Evolutionary conservation across 2,888 invertebrate genomes (phyloP), one percentile per base, ranked within the genome.

Genomic region (Sesia apiformis): DNA sequence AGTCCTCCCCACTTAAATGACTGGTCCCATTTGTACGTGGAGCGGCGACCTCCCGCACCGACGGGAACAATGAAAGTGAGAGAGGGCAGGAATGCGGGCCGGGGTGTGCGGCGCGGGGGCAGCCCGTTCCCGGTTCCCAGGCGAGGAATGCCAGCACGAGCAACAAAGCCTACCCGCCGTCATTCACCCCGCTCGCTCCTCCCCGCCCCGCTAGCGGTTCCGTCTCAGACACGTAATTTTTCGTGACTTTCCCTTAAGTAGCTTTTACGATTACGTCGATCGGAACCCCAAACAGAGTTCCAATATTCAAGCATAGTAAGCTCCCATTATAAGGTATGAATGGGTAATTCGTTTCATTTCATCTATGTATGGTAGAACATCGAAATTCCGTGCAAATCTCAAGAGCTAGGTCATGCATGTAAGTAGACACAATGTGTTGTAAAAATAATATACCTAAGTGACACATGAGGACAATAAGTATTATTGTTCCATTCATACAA

Each of bases 51-150:
- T 86, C 85, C 88, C 87, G 86, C 82, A 71, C 85, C 52, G 85
- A 78, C 70, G 76, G 81, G 86, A 84, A 88, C 88, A 88, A 88
- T 87, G 87, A 87, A 84, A 87, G 88, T 88, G 88, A 86, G 87
- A 84, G 86, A 85, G 83, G 82, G 80, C 81, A 79, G 84, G 88
- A 87, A 86, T 85, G 85, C 75, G 74, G 62, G 72, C 75, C 76
- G 78, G 80, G 72, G 74, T 66, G 72, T 63, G 65, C 63, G 64
- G 65, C 63, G 66, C 63, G 69, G 70, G 64, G 66, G 63, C 66
- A 60, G 68, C 66, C 72, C 64, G 82, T 71, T 82, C 87, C 86
- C 84, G 81, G 86, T 86, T 86, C 87, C 87, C 88, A 88, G 85
- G 86, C 86, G 78, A 84, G 88, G 88, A 88, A 88, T 88, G 85